These are phyloP conservation scores for Dysmachus trigonus DNA, from an alignment of 2,888 invertebrate species.

Conservation along the genomic window DNA sequence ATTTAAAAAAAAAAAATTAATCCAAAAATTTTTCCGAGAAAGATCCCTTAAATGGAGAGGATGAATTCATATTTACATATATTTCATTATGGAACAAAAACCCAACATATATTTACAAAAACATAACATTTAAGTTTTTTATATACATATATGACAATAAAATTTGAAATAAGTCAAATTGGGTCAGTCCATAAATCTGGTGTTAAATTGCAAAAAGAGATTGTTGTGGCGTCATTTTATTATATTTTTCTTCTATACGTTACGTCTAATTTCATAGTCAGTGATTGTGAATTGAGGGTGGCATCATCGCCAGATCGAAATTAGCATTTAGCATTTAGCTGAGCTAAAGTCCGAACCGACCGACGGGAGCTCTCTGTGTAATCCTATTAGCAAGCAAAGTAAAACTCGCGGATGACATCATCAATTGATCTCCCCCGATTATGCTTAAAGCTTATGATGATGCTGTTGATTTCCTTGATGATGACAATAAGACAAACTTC, in stretches of 20 bases:
- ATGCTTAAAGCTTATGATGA: slow-evolving; percentile 31
- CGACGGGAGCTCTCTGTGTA: not conserved
- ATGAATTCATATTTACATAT: no score
- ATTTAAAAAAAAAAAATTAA: no score
- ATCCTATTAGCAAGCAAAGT: slow-evolving; percentile 23
- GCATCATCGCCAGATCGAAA: not conserved
- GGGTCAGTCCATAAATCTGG: no score
- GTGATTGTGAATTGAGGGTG: not conserved
- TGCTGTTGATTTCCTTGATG: slow-evolving; percentile 40
- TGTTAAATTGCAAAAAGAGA: no score
- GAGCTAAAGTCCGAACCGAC: not conserved
- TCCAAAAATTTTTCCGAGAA: no score
- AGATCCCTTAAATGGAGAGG: no score
- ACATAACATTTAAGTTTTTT: no score
- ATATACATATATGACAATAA: no score
- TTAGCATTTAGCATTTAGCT: not conserved
- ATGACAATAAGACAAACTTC: slow-evolving; percentile 39
- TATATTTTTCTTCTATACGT: not conserved
- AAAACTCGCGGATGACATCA: slow-evolving; percentile 37
- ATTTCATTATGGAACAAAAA: no score
- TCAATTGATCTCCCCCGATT: slow-evolving; percentile 40
- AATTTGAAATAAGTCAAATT: no score
- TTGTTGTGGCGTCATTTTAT: not conserved
- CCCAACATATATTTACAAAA: no score
- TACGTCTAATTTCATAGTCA: not conserved